These are phyloP conservation scores for Cerastoderma edule DNA, from an alignment of 2,888 invertebrate genomes.

Conservation along the genomic window DNA sequence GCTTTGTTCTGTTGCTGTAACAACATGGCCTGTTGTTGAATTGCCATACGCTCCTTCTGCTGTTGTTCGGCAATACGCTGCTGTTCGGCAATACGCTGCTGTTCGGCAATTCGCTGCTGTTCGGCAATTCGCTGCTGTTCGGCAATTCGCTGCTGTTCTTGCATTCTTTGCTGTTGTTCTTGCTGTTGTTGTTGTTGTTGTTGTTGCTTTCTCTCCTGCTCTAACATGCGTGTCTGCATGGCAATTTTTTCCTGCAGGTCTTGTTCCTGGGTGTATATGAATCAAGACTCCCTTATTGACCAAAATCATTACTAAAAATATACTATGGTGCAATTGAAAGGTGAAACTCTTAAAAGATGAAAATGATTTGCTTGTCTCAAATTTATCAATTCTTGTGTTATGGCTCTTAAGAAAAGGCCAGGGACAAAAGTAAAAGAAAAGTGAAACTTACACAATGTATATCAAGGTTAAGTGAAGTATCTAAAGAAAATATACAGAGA, in stretches of 20 bases:
- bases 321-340: too few relatives aligned
- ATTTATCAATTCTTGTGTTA: too few relatives aligned
- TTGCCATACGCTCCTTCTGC: constrained; percentile 56
- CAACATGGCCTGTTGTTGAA: constrained; percentile 53
- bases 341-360: too few relatives aligned
- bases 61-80: constrained; percentile 44
- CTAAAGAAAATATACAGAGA: neutral
- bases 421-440: too few relatives aligned
- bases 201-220: constrained; percentile 60
- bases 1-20: constrained; percentile 54
- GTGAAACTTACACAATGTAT: too few relatives aligned
- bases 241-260: constrained; percentile 75
- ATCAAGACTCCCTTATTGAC: too few relatives aligned
- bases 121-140: constrained; percentile 32
- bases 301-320: too few relatives aligned
- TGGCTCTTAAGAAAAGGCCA: too few relatives aligned
- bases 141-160: too few relatives aligned
- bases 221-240: constrained; percentile 74
- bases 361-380: too few relatives aligned
- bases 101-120: constrained; percentile 32
- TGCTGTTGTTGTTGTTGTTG: constrained; percentile 32
- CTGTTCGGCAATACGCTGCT: constrained; percentile 34
- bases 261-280: constrained; percentile 54
- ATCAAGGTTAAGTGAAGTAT: too few relatives aligned
- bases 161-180: too few relatives aligned